Conservation (phyloP, 2,888 invertebrate species). For the Lasioglossum morio region DNA sequence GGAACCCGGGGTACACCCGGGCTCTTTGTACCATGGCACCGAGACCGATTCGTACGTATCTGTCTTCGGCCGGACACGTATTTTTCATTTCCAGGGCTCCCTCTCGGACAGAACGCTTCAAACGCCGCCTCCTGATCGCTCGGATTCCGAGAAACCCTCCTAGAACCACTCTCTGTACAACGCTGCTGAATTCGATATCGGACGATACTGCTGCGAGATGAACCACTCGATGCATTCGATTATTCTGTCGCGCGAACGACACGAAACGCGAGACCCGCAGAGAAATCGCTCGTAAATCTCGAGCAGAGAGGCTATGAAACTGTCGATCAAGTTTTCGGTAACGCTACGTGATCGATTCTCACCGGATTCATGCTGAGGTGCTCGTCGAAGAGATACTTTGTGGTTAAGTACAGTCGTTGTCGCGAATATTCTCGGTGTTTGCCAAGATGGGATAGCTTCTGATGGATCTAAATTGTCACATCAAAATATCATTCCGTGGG, state of each 20-base stretch:
- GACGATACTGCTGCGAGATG: neutral
- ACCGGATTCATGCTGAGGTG: neutral
- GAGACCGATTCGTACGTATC: constrained; percentile 37
- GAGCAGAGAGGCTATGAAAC: neutral
- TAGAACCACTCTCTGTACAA: neutral
- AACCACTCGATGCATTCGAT: neutral
- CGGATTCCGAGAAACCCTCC: constrained; percentile 3
- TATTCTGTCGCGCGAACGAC: constrained; percentile 2
- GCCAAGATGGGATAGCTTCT: too few relatives aligned
- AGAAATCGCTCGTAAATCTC: constrained; percentile 5
- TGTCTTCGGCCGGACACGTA: constrained; percentile 39
- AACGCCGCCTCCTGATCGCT: neutral
- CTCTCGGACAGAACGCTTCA: constrained; percentile 20
- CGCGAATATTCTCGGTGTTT: neutral
- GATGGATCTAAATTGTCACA: neutral
- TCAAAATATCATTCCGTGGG: neutral
- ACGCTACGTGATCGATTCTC: neutral
- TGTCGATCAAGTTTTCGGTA: constrained; percentile 1
- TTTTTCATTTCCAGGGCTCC: constrained; percentile 37
- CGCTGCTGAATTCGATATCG: constrained; percentile 6
- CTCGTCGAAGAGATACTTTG: neutral
- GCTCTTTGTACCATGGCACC: constrained; percentile 31
- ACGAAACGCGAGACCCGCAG: neutral
- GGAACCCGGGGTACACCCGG: constrained; percentile 35
- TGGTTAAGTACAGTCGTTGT: constrained; percentile 2